Evolutionary conservation across 2,888 invertebrate genomes (phyloP), one percentile per base, ranked within the genome.

Genomic region (Pollenia labialis): DNA sequence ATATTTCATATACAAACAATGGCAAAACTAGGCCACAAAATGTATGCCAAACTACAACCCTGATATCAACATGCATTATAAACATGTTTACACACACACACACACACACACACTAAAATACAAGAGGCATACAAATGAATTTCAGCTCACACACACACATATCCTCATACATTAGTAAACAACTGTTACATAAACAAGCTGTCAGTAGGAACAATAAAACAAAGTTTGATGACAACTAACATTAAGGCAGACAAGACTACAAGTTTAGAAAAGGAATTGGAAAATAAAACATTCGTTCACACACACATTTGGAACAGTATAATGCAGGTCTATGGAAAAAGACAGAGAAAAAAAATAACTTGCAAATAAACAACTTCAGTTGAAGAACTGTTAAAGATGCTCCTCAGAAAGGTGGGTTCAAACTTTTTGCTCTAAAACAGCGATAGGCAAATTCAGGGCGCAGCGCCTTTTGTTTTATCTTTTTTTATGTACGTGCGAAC

Each of bases 11-110:
- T 68, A 56, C 80, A 80, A 83, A 86, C 64, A 86, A 80, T 66
- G 52, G 52, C 32, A 82, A 79, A 87, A 87, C 64, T 87, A 86
- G 82, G 80, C 58, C 82, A 81, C 58, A 72, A 87, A 87, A 88
- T 85, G 86, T 88, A 85, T 87, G 88, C 87, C 88, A 88, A 87
- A 86, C 79, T 83, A 52, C 76, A 72, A 82, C 82, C 81, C 84
- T 80, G 79, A 85, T 85, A 85, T 52, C 62, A 62, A 62, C 64
- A 82, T 76, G 81, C 80, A 87, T 42, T 58, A 71, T 60, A 76
- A 76, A 62, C 14, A 76, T 69, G 62, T 71, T 54, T 46, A 64
- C 18, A 58, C 50, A 81, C 50, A 80, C 44, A 40, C 11, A 64
- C 52, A 62, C 12, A 75, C 14, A 46, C 40, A 44, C 32, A n/a